Base-by-base conservation (phyloP, 2,888 invertebrate genomes). In the Camponotus fellah region DNA sequence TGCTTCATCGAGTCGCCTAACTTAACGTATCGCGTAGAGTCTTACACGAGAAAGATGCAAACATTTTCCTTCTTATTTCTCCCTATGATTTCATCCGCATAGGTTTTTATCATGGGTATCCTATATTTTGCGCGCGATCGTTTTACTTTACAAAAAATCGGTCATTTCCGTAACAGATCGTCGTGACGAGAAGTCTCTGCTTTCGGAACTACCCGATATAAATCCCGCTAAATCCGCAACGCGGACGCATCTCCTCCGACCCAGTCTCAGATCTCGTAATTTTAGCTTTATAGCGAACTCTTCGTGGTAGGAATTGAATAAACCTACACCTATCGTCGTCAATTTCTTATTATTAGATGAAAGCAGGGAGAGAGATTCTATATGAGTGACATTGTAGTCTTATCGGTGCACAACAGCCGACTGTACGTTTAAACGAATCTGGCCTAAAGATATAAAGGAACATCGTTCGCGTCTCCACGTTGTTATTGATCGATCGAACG, bases 291-390 rank as follows among this genome's bases (percentile, higher is more conserved):
- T 82, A 89, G 88, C 83, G 83, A 86, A 37, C 60, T 84, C 72
- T 69, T 85, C 82, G 83, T 87, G 79, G 81, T 87, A 88, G 90
- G 87, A 84, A 90, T 88, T 88, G 86, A 87, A 9, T 71, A 84
- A 77, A 82, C n/a, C 10, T 37, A 75, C 75, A 77, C 79, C 69
- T 71, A 60, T 69, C 60, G 71, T 71, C 46, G 79, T 85, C 84
- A 82, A 84, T 86, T 87, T 88, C 75, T 69, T 76, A 89, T 84
- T 66, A 72, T 83, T 83, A 83, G 87, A 79, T 53, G 49, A 66
- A 53, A 64, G 56, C 46, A 68, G 64, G 34, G 62, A 74, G 58
- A 46, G 34, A 71, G 32, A 75, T 75, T 75, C n/a, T 77, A 77
- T 32, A 58, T 53, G 21, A 77, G 6, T 66, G 68, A 77, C 14